Evolutionary conservation across 2,113 vertebrate genomes (phyloP).

Genomic region (Planiliza haematocheilus): DNA sequence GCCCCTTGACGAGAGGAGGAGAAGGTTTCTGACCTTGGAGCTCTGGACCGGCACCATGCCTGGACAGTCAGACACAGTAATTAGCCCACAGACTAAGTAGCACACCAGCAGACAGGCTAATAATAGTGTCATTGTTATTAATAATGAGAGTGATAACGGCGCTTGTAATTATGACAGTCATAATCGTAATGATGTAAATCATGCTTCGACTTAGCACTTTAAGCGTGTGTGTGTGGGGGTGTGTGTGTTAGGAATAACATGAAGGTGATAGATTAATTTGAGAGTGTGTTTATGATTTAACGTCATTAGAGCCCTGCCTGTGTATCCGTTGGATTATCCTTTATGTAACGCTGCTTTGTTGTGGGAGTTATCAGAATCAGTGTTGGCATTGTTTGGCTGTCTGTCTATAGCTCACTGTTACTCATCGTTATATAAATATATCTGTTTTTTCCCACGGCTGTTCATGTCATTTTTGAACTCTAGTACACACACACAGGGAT

Average conservation of each 20-base stretch:
- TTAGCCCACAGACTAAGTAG: conserved; percentile 69
- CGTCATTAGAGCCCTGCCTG: conserved; percentile 64
- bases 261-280: conserved; percentile 72
- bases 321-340: conserved; percentile 60
- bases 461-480: not conserved
- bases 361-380: conserved; percentile 32
- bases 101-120: conserved; percentile 68
- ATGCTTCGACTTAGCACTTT: conserved; percentile 72
- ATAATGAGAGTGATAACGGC: conserved; percentile 79
- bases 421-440: conserved; percentile 10
- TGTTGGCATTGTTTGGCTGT: conserved; percentile 22
- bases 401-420: conserved; percentile 15
- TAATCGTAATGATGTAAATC: conserved; percentile 82
- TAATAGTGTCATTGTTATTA: conserved; percentile 80
- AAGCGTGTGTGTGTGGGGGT: conserved; percentile 54
- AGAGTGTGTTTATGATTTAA: conserved; percentile 76
- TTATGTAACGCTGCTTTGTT: conserved; percentile 57
- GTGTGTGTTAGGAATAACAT: conserved; percentile 56
- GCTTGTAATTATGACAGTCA: conserved; percentile 79
- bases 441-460: not conserved
- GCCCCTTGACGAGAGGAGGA: conserved; percentile 65
- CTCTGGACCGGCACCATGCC: conserved; percentile 57
- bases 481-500: not conserved
- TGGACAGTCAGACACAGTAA: conserved; percentile 69
- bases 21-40: conserved; percentile 69